Evolutionary conservation across 1,140 invertebrate genomes (phyloP).

Genomic region (Trichogramma pretiosum): DNA sequence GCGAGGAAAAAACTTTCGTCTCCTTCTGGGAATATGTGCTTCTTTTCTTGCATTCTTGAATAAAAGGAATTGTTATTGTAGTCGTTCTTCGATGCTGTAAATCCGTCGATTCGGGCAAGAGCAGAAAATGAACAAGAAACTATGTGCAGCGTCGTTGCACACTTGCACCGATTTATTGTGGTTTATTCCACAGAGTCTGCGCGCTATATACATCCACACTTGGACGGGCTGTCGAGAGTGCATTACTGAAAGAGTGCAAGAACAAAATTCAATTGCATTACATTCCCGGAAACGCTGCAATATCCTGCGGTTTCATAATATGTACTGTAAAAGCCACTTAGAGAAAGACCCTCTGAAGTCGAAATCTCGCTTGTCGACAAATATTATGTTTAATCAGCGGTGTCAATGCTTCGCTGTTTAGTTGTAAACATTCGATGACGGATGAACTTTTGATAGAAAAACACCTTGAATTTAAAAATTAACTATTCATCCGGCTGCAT

Average conservation of each 20-base stretch:
- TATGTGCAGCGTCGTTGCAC: not conserved
- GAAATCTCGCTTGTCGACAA: not conserved
- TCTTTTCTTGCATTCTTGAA: slow-evolving; percentile 1
- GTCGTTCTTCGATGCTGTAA: too few species aligned
- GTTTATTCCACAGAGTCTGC: not conserved
- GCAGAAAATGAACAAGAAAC: not conserved
- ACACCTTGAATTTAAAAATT: too few species aligned
- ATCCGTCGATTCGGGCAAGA: slow-evolving; percentile 1
- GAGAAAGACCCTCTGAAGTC: not conserved
- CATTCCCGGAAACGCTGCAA: slow-evolving; percentile 5
- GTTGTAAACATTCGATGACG: not conserved
- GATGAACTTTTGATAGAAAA: too few species aligned
- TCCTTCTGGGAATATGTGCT: not conserved
- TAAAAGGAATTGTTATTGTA: slow-evolving; percentile 1
- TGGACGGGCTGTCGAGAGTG: too few species aligned
- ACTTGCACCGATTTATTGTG: slow-evolving; percentile 1
- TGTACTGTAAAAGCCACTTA: slow-evolving; percentile 1
- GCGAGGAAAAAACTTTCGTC: not conserved
- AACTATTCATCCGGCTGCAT: too few species aligned
- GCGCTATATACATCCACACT: too few species aligned
- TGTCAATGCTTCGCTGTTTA: not conserved
- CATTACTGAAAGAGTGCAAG: too few species aligned
- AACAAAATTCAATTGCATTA: slow-evolving; percentile 9
- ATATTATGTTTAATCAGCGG: not conserved
- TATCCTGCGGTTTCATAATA: slow-evolving; percentile 11